Evolutionary conservation across 35 echinoderm and acorn worm species (phyloP).

Genomic region (Heliocidaris erythrogramma): DNA sequence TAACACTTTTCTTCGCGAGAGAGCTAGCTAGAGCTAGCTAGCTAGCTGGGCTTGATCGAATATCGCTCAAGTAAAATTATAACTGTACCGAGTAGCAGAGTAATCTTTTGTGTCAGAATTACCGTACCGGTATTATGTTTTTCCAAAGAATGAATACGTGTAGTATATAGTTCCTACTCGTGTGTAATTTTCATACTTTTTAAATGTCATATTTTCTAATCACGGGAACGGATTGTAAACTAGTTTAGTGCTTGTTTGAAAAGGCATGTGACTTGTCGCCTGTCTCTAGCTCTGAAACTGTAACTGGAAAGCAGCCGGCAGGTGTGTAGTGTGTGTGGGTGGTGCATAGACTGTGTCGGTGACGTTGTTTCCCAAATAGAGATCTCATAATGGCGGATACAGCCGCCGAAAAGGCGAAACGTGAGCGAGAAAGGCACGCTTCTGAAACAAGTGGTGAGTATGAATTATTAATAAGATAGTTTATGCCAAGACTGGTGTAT

Average conservation of each 20-base stretch:
- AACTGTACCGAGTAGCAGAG: too few relatives aligned
- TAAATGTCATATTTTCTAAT: neutral
- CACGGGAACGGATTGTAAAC: neutral
- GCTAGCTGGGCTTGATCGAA: too few relatives aligned
- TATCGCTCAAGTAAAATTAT: too few relatives aligned
- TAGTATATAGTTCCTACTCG: neutral
- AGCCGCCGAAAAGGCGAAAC: conserved; percentile 33
- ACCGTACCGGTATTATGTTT: neutral
- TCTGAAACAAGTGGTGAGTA: conserved; percentile 22
- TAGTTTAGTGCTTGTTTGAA: neutral
- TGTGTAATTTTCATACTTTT: neutral
- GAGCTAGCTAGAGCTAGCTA: too few relatives aligned
- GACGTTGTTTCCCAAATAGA: conserved; percentile 19
- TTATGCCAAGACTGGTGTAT: neutral
- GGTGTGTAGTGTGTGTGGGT: conserved; percentile 38
- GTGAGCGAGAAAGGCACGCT: conserved; percentile 27
- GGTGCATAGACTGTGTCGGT: neutral
- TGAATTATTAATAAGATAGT: neutral
- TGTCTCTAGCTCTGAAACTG: too few relatives aligned
- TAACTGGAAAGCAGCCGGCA: neutral
- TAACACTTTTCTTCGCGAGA: too few relatives aligned
- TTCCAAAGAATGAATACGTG: neutral
- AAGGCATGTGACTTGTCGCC: neutral
- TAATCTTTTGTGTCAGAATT: too few relatives aligned
- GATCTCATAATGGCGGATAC: conserved; percentile 36